phyloP scores from a whole-genome alignment of 2,888 invertebrate genomes.

The Anorthoa munda region DNA sequence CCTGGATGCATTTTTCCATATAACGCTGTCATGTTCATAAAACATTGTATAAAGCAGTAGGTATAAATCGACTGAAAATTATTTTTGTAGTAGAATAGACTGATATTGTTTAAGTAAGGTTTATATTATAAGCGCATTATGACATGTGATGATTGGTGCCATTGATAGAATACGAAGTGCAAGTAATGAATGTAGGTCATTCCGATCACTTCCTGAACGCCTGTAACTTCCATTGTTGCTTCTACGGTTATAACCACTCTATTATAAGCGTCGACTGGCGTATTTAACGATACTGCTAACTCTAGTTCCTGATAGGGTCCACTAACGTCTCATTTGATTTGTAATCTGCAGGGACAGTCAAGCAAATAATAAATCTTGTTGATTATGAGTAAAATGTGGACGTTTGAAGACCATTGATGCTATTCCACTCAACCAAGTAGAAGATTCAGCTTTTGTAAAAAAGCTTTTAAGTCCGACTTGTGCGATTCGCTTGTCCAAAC shows the following conservation, averaged over 20 bases:
- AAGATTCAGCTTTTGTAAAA: slow-evolving; percentile 32
- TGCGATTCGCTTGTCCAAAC: slow-evolving; percentile 25
- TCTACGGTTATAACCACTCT: slow-evolving; percentile 58
- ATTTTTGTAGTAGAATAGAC: slow-evolving; percentile 91
- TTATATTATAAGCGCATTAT: slow-evolving; percentile 87
- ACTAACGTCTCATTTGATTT: not conserved
- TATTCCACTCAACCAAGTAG: slow-evolving; percentile 7
- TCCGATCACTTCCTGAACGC: slow-evolving; percentile 82
- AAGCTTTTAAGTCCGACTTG: slow-evolving; percentile 19
- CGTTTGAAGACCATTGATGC: slow-evolving; percentile 8
- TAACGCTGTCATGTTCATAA: slow-evolving; percentile 74
- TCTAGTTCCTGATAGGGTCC: slow-evolving; percentile 17
- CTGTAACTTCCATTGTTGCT: slow-evolving; percentile 89
- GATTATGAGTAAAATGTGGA: not conserved
- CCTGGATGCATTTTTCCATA: slow-evolving; percentile 83
- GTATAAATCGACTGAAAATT: slow-evolving; percentile 90
- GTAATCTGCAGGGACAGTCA: slow-evolving; percentile 5
- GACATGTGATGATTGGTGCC: slow-evolving; percentile 91
- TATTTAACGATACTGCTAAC: slow-evolving; percentile 5
- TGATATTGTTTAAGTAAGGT: slow-evolving; percentile 88
- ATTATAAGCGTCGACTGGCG: slow-evolving; percentile 49
- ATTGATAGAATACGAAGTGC: slow-evolving; percentile 89
- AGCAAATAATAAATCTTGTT: slow-evolving; percentile 14
- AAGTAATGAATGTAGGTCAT: slow-evolving; percentile 80
- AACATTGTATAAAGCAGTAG: slow-evolving; percentile 86